Evolutionary conservation across 2,888 invertebrate species (phyloP).

Genomic region (Nephrotoma appendiculata): DNA sequence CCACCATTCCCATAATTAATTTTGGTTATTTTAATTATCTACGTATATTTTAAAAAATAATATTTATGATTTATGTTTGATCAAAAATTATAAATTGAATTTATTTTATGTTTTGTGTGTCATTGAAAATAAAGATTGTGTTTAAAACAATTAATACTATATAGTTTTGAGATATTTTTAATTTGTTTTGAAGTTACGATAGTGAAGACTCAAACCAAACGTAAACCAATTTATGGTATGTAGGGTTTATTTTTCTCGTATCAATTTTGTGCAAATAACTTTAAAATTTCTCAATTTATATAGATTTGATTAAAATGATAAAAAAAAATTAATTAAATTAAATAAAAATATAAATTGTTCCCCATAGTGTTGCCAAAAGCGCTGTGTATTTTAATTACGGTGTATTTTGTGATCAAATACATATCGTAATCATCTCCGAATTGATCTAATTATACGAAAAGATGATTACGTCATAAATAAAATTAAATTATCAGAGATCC

Average conservation of each 20-base stretch:
- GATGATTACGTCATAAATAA: background rate
- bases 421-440: background rate
- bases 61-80: background rate
- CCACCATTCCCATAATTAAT: background rate
- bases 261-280: background rate
- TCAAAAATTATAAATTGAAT: background rate
- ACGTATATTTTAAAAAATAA: background rate
- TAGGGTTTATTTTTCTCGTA: background rate
- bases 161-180: background rate
- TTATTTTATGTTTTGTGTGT: too few relatives aligned
- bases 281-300: background rate
- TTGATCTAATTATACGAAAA: background rate
- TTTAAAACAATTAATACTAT: background rate
- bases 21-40: background rate
- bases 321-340: background rate
- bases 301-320: background rate
- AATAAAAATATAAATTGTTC: background rate
- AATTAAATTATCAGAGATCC: background rate
- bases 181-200: background rate
- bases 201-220: background rate
- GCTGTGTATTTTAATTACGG: background rate
- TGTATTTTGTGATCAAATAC: background rate
- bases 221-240: background rate
- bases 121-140: background rate
- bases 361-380: conserved; percentile 4